Conservation (phyloP, 2,888 invertebrate species). For the Hypolimnas misippus region DNA sequence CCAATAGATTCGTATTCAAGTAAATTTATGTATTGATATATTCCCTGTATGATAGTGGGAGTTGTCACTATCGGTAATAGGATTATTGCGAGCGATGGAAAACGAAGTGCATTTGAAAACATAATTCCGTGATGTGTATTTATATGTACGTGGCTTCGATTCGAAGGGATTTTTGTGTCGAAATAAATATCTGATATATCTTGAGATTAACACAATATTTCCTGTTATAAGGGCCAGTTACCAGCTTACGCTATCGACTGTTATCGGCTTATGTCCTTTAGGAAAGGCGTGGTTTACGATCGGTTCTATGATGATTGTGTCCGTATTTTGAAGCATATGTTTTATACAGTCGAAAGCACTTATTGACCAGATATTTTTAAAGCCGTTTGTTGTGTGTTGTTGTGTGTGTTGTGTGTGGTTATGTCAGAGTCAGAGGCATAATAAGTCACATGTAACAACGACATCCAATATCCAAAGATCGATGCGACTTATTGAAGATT, state of each 20-base stretch:
- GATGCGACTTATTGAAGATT: too few relatives aligned
- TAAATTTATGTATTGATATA: constrained; percentile 13
- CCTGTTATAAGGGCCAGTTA: background rate
- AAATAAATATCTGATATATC: constrained; percentile 2
- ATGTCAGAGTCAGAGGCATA: too few relatives aligned
- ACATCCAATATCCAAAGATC: too few relatives aligned
- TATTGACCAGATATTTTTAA: too few relatives aligned
- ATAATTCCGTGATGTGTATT: constrained; percentile 8
- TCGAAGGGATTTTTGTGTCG: background rate
- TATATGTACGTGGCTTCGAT: constrained; percentile 6
- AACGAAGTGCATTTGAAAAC: constrained; percentile 13
- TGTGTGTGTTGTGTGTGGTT: too few relatives aligned
- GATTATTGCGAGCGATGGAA: constrained; percentile 11
- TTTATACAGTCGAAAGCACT: too few relatives aligned
- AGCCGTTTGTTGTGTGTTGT: too few relatives aligned
- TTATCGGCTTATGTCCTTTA: background rate
- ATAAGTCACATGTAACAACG: too few relatives aligned
- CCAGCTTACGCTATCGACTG: background rate
- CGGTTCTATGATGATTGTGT: too few relatives aligned
- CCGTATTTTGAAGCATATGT: too few relatives aligned
- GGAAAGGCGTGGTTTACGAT: too few relatives aligned
- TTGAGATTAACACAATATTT: background rate
- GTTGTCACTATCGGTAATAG: constrained; percentile 15
- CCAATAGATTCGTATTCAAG: background rate
- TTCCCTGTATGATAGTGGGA: constrained; percentile 1